Percentiles rank a stretch among this genome's conserved stretches.
These are phyloP conservation scores for Poecile atricapillus DNA, from an alignment of 2,113 vertebrate species.

Conservation along the genomic window DNA sequence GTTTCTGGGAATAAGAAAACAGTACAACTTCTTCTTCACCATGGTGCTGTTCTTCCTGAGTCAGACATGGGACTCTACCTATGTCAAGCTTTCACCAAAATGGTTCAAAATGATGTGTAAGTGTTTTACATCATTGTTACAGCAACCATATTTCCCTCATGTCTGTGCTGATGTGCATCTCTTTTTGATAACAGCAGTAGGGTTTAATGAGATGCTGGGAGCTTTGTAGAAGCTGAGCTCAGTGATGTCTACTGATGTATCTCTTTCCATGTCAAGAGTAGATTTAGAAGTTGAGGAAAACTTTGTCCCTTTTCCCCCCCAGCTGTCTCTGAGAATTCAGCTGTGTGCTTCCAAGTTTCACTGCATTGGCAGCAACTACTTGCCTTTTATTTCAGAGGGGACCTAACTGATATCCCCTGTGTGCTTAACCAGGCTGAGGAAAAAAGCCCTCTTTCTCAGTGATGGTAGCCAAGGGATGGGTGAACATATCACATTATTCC, in stretches of 20 bases:
- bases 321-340: background rate
- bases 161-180: background rate
- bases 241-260: background rate
- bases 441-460: background rate
- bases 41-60: conserved; percentile 18
- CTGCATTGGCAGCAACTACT: background rate
- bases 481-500: background rate
- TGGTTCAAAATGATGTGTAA: conserved; percentile 67
- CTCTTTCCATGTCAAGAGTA: background rate
- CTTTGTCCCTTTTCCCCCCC: background rate
- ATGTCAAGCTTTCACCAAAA: conserved; percentile 65
- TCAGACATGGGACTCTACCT: background rate
- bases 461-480: background rate
- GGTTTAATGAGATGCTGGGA: background rate
- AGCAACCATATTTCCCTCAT: background rate
- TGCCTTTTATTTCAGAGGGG: background rate
- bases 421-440: background rate
- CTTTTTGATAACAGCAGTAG: background rate
- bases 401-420: background rate
- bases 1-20: conserved; percentile 67
- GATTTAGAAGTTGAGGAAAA: background rate
- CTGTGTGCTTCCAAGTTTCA: background rate
- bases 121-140: background rate
- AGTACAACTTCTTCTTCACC: conserved; percentile 70
- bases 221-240: background rate